Conservation (phyloP, 2,113 vertebrate species). For the Equus quagga region DNA sequence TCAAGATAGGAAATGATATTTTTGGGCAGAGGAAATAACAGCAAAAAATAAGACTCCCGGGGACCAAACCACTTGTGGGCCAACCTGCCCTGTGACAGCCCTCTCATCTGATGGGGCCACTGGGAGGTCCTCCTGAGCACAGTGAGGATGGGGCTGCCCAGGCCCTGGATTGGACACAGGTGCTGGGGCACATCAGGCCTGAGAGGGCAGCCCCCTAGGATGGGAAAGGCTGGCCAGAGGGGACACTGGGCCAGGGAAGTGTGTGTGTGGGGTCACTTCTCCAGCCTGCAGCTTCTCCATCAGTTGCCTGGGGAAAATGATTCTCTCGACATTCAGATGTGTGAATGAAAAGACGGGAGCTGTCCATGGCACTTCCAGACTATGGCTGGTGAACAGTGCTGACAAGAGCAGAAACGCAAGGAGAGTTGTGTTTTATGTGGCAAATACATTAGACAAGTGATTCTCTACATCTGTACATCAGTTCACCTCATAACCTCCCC, state of each 20-base stretch:
- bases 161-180: neutral
- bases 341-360: neutral
- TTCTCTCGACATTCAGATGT: neutral
- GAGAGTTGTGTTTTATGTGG: neutral
- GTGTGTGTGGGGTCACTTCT: neutral
- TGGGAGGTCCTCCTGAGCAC: neutral
- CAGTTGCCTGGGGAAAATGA: neutral
- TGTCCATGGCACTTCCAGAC: neutral
- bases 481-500: neutral
- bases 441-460: neutral
- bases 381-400: accelerated
- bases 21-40: constrained; percentile 65
- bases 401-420: too few species aligned
- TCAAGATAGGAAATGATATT: constrained; percentile 55
- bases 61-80: neutral
- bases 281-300: neutral
- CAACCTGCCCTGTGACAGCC: neutral
- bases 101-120: neutral
- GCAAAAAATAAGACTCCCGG: constrained; percentile 52
- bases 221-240: neutral
- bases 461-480: neutral
- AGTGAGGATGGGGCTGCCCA: neutral
- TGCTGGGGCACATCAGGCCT: accelerated
- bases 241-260: accelerated
- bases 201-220: neutral